Evolutionary conservation across 2,888 invertebrate genomes (phyloP).

Genomic region (Seira ritae): DNA sequence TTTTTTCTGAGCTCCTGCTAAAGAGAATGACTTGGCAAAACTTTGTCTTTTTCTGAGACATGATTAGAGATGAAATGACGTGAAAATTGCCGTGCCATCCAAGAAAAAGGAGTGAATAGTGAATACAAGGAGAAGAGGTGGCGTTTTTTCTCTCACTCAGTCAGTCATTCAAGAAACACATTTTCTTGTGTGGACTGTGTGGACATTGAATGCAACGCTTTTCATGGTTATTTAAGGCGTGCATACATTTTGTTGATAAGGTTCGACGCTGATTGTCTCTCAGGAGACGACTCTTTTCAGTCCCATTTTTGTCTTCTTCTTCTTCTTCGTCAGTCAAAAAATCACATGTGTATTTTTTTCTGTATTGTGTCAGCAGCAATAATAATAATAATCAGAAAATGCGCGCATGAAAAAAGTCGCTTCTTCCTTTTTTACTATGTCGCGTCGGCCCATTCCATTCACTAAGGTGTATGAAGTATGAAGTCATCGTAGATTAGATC

Average conservation of each 20-base stretch:
- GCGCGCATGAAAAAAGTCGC: slow-evolving; percentile 33
- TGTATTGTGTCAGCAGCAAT: slow-evolving; percentile 14
- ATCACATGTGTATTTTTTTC: slow-evolving; percentile 22
- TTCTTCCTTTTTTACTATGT: slow-evolving; percentile 27
- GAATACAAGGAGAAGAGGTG: slow-evolving; percentile 38
- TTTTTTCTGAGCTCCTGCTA: slow-evolving; percentile 47
- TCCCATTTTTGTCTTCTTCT: slow-evolving; percentile 50
- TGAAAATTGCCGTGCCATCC: slow-evolving; percentile 60
- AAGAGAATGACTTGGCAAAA: slow-evolving; percentile 65
- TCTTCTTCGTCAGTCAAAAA: neutral
- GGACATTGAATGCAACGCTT: slow-evolving; percentile 23
- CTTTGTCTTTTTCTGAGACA: slow-evolving; percentile 60
- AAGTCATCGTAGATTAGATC: neutral
- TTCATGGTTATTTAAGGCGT: slow-evolving; percentile 57
- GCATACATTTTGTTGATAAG: slow-evolving; percentile 30
- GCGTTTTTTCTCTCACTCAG: slow-evolving; percentile 26
- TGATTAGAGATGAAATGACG: slow-evolving; percentile 68
- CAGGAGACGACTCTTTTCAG: slow-evolving; percentile 33
- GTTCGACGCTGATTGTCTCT: slow-evolving; percentile 17
- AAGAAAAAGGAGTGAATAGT: neutral
- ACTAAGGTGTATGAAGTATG: neutral
- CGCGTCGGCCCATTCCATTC: neutral
- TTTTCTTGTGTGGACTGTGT: neutral
- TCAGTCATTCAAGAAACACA: slow-evolving; percentile 32
- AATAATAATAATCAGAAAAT: slow-evolving; percentile 11